These are phyloP conservation scores for Mesembrinibis cayennensis DNA, from an alignment of 2,113 vertebrate species.

Conservation along the genomic window DNA sequence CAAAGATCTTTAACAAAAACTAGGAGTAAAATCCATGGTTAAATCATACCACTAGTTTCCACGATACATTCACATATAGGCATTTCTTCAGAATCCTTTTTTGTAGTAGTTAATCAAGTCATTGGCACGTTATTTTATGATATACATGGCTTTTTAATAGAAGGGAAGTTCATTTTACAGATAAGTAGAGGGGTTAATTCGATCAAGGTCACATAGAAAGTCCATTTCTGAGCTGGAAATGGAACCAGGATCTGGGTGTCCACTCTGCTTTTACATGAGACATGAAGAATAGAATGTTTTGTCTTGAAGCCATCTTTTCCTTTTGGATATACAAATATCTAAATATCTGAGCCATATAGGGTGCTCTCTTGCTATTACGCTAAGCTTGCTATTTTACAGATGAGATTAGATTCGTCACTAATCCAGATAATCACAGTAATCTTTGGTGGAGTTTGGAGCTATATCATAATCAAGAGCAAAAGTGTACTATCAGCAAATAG, in stretches of 20 bases:
- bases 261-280: background rate
- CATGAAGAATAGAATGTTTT: background rate
- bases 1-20: background rate
- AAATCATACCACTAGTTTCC: background rate
- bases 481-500: background rate
- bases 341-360: background rate
- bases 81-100: background rate
- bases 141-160: background rate
- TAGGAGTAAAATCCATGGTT: background rate
- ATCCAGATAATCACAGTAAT: background rate
- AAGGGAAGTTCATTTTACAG: background rate
- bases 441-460: background rate
- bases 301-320: background rate
- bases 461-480: background rate
- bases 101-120: background rate
- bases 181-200: background rate
- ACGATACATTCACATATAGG: background rate
- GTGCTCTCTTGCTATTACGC: background rate
- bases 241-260: background rate
- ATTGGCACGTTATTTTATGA: background rate
- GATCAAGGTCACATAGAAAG: conserved; percentile 50
- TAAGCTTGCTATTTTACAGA: background rate
- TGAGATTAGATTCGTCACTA: background rate
- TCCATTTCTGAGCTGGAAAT: background rate
- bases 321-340: background rate